Base-by-base conservation (phyloP, 2,113 vertebrate genomes). In the Catharus minimus region DNA sequence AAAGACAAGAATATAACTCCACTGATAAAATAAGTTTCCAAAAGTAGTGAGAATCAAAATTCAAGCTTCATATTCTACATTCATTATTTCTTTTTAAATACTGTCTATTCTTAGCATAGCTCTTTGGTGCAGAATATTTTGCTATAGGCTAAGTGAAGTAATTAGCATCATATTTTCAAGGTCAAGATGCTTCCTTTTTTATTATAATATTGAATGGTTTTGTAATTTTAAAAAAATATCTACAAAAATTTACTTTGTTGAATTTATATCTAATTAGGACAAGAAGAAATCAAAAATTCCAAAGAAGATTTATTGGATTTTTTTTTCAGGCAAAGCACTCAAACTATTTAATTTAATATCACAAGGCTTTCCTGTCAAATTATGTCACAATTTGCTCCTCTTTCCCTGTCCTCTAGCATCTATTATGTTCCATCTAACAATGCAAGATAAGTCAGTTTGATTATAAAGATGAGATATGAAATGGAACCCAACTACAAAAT, bases 91-190 rank as follows among this genome's bases (percentile, higher is more conserved):
- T 82, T 92, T 92, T 88, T 95, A 94, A 95, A 92, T 61, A 92
- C 47, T 78, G 53, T 86, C n/a, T n/a, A n/a, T n/a, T n/a, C n/a
- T 82, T 39, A 23, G 9, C 18, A 83, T 19, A 72, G 38, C 50
- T 92, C 92, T 97, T 95, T 96, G 94, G 96, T 91, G 82, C 52
- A 88, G 78, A 69, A 82, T 55, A 30, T 89, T 96, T 93, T 81
- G 80, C 94, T 95, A 91, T 61, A 71, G 91, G 95, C 91, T 94
- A 96, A 94, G 49, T 84, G 79, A 95, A 96, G 90, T 86, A 93
- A 97, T 96, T 94, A 93, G 73, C 89, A 96, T 95, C 38, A 20
- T 80, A 84, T 56, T 82, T 95, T 81, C 39, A 39, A 90, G 33
- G 21, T 72, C 50, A 52, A 82, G 75, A 75, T 38, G 4, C 19